phyloP scores from a whole-genome alignment of 2,888 invertebrate species.

The Creontiades dilutus region DNA sequence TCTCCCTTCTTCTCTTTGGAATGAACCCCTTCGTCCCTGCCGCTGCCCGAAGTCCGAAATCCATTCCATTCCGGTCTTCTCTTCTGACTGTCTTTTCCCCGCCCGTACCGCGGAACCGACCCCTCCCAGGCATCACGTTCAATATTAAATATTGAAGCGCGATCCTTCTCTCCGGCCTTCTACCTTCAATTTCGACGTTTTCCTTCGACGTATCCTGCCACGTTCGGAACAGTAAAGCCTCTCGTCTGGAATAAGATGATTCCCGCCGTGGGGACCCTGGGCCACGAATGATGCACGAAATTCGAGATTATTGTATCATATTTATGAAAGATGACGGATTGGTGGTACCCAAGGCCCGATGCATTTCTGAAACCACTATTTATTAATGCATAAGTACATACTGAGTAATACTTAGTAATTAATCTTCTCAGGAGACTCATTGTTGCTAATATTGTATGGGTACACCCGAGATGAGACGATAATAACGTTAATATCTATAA shows the following conservation, averaged over 20 bases:
- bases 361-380: too few species aligned
- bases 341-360: not conserved
- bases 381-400: too few species aligned
- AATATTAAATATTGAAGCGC: constrained; percentile 45
- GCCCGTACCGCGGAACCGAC: not conserved
- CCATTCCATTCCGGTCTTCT: not conserved
- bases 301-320: not conserved
- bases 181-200: constrained; percentile 33
- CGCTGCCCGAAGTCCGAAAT: not conserved
- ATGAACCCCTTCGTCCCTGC: not conserved
- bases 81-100: constrained; percentile 17
- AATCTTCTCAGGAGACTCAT: too few species aligned
- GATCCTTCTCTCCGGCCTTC: constrained; percentile 29
- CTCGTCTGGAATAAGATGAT: constrained; percentile 18
- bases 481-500: too few species aligned
- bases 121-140: not conserved
- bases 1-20: not conserved
- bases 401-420: too few species aligned
- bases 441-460: too few species aligned
- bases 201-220: constrained; percentile 6
- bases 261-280: not conserved
- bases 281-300: constrained; percentile 7
- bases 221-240: not conserved
- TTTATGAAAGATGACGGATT: not conserved
- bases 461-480: too few species aligned